Evolutionary conservation across 2,797 vertebrate genomes (phyloP).

Genomic region (Micropoecilia bifurca): DNA sequence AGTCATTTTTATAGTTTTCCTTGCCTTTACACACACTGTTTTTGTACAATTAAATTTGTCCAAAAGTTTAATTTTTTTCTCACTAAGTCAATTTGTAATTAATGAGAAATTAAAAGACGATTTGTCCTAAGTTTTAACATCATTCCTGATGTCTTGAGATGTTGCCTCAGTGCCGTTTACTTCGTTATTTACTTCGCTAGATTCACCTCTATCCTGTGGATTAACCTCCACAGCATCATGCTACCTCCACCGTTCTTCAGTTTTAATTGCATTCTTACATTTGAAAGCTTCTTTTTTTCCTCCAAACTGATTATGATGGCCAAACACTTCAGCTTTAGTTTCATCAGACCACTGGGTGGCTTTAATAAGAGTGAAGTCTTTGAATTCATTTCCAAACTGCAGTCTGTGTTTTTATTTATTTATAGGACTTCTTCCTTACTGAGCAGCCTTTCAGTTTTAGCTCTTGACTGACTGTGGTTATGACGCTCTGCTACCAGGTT

Average conservation of each 20-base stretch:
- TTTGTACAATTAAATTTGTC: too few species aligned
- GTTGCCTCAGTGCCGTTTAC: background rate
- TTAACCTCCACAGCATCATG: background rate
- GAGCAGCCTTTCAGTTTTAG: background rate
- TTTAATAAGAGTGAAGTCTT: background rate
- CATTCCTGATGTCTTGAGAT: background rate
- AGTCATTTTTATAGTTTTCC: fast-evolving
- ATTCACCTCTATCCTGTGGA: background rate
- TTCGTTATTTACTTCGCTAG: background rate
- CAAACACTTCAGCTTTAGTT: background rate
- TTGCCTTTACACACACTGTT: background rate
- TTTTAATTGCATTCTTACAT: background rate
- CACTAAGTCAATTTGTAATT: background rate
- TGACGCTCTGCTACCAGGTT: too few species aligned
- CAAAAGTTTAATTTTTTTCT: background rate
- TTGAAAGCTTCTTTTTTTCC: background rate
- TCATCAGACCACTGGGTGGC: background rate
- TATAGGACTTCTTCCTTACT: background rate
- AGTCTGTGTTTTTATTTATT: background rate
- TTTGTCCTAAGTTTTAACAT: background rate
- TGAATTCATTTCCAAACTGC: background rate
- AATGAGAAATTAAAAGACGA: background rate
- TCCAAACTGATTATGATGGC: background rate
- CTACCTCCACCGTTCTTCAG: background rate
- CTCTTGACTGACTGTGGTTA: too few species aligned